Base-by-base conservation (phyloP, 2,113 vertebrate genomes). In the Egretta garzetta region DNA sequence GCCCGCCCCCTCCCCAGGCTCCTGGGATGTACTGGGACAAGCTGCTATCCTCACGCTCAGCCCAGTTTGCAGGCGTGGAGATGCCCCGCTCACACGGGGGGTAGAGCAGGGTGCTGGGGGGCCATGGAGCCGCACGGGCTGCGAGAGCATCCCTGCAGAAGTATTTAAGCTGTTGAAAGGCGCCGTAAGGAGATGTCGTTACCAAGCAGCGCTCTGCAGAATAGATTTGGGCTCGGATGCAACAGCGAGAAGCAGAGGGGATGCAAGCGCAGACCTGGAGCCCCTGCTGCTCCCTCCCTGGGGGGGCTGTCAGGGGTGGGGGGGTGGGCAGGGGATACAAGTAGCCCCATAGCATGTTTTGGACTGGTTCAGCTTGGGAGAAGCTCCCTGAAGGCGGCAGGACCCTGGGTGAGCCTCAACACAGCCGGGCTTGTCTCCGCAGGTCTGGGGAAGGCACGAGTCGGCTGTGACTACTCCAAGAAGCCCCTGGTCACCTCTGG, bases 181-280 rank as follows among this genome's bases (percentile, higher is more conserved):
- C 28, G 3, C 3, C 60, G 68, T 37, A 41, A 71, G 55, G 80
- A 71, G 74, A 63, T 80, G 60, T 8, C 23, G 2, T 96, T 90
- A 86, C 77, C 71, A 68, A 76, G 64, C 14, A 28, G 27, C 0
- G 9, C 67, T 97, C 97, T 98, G 97, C 96, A 97, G 94, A 97
- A 98, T 28, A 96, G 90, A 96, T 98, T 94, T 90, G 79, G 74
- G 60, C 50, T 96, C 76, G 74, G 82, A 88, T 58, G 47, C 16
- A 47, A 73, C 0, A 17, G 66, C 5, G 2, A 92, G 76, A 66
- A 95, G 68, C n/a, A 9, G 68, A n/a, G 49, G 76, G 64, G 73
- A 81, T 52, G 47, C 0, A 1, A 83, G 37, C 4, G 5, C 47
- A 58, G 58, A 80, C 1, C 18, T 23, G 14, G 33, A 52, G 58